Evolutionary conservation across 2,888 invertebrate genomes (phyloP), one percentile per base, ranked within the genome.

Genomic region (Mellilla xanthometata): DNA sequence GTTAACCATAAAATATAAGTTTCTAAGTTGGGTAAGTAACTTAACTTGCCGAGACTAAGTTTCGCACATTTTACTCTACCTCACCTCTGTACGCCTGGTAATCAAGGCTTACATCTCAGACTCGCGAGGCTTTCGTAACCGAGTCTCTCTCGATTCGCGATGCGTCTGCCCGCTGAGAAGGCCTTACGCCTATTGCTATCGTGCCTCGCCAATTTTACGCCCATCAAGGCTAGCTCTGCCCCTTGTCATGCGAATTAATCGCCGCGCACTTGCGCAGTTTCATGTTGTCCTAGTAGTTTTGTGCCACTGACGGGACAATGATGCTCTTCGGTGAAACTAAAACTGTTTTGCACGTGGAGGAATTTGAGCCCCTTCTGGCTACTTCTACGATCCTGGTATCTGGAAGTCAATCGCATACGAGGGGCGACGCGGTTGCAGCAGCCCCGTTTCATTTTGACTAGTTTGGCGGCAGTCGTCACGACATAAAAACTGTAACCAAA

Each of bases 371-470:
- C 35, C 60, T 60, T 56, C 59, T 52, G 13, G 39, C 32, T 2
- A 36, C 31, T 61, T 60, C 72, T 85, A 72, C 22, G 57, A 36
- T 43, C 83, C 82, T 81, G 58, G 83, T 86, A 66, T 35, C 47
- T 60, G 54, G 66, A 76, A 73, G 73, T 75, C 67, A 68, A 55
- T 65, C 57, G 68, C 81, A 80, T 80, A 77, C 76, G 62, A 79
- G 76, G 76, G 76, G n/a, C n/a, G n/a, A n/a, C n/a, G n/a, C n/a
- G n/a, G n/a, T 19, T 19, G 15, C 15, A 5, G 15, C 4, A 19
- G n/a, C 15, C 15, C 15, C 15, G 6, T 19, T 19, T 5, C 6
- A 19, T 19, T 19, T 15, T 19, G 15, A 19, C 15, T 19, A 5
- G 15, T 1, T 19, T 19, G 2, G 15, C 2, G 3, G 15, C 6